Conservation (phyloP, 2,888 invertebrate genomes). For the Morpho deidamia region DNA sequence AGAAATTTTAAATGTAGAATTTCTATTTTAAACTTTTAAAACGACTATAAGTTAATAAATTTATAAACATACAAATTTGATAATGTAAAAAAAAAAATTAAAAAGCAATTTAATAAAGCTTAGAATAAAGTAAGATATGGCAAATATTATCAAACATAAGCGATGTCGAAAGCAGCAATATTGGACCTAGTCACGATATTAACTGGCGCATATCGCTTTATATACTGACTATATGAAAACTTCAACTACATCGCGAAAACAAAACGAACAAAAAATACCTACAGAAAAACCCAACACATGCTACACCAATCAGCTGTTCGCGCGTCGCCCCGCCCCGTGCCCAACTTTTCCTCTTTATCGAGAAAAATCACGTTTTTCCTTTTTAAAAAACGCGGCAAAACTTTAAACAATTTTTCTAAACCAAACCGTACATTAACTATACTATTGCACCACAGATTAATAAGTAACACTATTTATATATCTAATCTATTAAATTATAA, state of each 20-base stretch:
- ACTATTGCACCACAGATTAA: neutral
- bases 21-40: too few relatives aligned
- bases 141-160: too few relatives aligned
- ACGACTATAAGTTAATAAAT: too few relatives aligned
- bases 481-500: too few relatives aligned
- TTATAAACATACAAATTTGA: too few relatives aligned
- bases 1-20: too few relatives aligned
- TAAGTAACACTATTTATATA: neutral
- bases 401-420: conserved; percentile 6
- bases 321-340: conserved; percentile 64
- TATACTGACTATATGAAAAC: conserved; percentile 21
- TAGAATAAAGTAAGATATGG: too few relatives aligned
- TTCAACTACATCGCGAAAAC: conserved; percentile 25
- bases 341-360: conserved; percentile 63
- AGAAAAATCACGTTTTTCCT: conserved; percentile 49
- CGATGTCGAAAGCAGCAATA: neutral
- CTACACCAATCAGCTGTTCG: conserved; percentile 70
- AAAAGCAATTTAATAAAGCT: too few relatives aligned
- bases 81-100: too few relatives aligned
- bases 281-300: conserved; percentile 68
- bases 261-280: conserved; percentile 51
- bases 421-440: neutral
- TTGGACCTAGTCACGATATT: conserved; percentile 2
- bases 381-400: conserved; percentile 21
- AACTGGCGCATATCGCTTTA: conserved; percentile 6